Evolutionary conservation across 2,797 vertebrate species (phyloP), one percentile per base, ranked within the genome.

Genomic region (Protonibea diacanthus): DNA sequence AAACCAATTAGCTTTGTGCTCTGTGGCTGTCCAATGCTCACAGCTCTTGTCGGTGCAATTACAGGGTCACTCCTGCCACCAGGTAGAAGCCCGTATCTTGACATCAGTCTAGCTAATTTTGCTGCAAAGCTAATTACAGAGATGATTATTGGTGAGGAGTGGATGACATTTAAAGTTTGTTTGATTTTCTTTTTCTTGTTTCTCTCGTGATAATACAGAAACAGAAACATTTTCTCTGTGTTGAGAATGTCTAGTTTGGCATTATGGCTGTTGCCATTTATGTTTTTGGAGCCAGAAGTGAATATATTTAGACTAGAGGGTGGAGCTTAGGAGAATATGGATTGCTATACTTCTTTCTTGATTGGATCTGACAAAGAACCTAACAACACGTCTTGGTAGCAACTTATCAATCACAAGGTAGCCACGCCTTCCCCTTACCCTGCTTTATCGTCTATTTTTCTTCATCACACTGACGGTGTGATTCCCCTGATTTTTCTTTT

Each of bases 1-100:
- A 93, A 93, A 89, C 82, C 87, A 93, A 94, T 93, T 93, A 90
- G 87, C 81, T 92, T 78, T 83, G 84, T 88, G 89, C 76, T 90
- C 87, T 78, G 83, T 80, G 80, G 82, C 78, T 81, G 85, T 87
- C 80, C 61, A 18, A 1, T 8, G 42, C 81, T 89, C 83, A 75
- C 77, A 86, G 84, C 77, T 90, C 86, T 83, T 84, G 85, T 89
- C 90, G 80, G 52, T 70, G 84, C 82, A 90, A 88, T 91, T 82
- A 86, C 73, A 83, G 81, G 85, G 85, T 90, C 84, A 82, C 48
- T 74, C 23, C 71, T 44, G 51, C 70, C 70, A 68, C 56, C 74
- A 81, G 80, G 77, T 84, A 71, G 13, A 61, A 45, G 76, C 44
- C 59, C 59, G 8, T 45, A 71, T 79, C 70, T 64, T 80, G 55